Evolutionary conservation across 2,797 vertebrate species (phyloP), one percentile per base, ranked within the genome.

Genomic region (Centropyge bicolor): DNA sequence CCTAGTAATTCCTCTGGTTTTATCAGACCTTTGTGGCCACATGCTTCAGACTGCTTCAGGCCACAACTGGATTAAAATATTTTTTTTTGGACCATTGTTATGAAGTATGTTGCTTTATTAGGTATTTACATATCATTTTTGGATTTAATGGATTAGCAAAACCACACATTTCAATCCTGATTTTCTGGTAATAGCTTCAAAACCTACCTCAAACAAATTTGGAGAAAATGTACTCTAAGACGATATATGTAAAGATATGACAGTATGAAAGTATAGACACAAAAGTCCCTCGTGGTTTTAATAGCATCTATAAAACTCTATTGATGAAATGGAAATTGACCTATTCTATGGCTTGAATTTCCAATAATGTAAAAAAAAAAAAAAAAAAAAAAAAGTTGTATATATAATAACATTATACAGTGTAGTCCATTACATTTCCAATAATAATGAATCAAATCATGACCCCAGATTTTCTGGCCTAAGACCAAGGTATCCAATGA

Each of bases 1-100:
- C 31, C 14, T 38, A 9, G n/a, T 51, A 5, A 35, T 56, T 57
- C 52, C 24, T 36, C 19, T 48, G 19, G 7, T 35, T 35, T 68
- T 55, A 68, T 52, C 7, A 22, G 54, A 19, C 41, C 20, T 35
- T 6, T 11, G 27, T 48, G 13, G 19, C 66, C 17, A 31, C 22
- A n/a, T 31, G 52, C 16, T 36, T 46, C 20, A 45, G 54, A 16
- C 43, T 36, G 68, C 22, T 14, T 51, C 17, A 49, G n/a, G 5
- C 8, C 35, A 75, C 17, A 17, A 65, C 5, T 66, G 43, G 31
- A 70, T 59, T 36, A 70, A 70, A 57, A 4, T 13, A 59, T n/a
- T n/a, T n/a, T n/a, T 59, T 27, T 31, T 59, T 48, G n/a, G 27
- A 52, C 51, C 46, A 61, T 4, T 16, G 20, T 38, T n/a, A 24